Evolutionary conservation across 2,113 vertebrate species (phyloP).

Genomic region (Jacana jacana): DNA sequence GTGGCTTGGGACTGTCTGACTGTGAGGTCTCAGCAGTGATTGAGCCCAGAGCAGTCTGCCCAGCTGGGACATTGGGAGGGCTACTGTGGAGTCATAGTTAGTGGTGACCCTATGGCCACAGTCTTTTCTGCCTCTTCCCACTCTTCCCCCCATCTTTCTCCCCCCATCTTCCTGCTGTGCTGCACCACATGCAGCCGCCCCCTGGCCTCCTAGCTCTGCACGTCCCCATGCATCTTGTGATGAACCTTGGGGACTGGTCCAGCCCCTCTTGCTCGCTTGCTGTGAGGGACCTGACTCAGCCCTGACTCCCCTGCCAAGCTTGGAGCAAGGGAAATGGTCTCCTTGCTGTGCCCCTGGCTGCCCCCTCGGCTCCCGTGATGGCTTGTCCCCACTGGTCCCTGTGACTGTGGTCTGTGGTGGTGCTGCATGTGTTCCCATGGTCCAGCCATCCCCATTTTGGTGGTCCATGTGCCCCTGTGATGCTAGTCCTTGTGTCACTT

Average conservation of each 20-base stretch:
- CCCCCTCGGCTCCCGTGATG: background rate
- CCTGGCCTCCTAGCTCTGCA: background rate
- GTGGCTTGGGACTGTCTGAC: background rate
- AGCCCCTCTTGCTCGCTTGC: background rate
- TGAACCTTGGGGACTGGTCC: background rate
- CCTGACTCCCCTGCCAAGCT: background rate
- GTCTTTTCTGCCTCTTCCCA: background rate
- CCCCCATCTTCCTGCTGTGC: background rate
- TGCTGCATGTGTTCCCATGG: background rate
- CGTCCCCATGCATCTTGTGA: background rate
- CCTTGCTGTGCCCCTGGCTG: background rate
- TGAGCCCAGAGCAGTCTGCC: background rate
- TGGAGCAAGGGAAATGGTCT: background rate
- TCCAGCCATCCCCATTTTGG: background rate
- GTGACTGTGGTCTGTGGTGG: background rate
- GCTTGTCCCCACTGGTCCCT: background rate
- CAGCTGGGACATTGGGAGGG: background rate
- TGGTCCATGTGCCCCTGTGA: no score
- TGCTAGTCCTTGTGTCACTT: background rate
- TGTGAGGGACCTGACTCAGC: background rate
- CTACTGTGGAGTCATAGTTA: background rate
- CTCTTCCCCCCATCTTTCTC: background rate
- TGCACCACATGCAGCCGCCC: background rate
- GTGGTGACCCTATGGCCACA: background rate
- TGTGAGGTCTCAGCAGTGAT: background rate